Evolutionary conservation across 1,140 invertebrate species (phyloP).

Genomic region (Eufriesea mexicana): DNA sequence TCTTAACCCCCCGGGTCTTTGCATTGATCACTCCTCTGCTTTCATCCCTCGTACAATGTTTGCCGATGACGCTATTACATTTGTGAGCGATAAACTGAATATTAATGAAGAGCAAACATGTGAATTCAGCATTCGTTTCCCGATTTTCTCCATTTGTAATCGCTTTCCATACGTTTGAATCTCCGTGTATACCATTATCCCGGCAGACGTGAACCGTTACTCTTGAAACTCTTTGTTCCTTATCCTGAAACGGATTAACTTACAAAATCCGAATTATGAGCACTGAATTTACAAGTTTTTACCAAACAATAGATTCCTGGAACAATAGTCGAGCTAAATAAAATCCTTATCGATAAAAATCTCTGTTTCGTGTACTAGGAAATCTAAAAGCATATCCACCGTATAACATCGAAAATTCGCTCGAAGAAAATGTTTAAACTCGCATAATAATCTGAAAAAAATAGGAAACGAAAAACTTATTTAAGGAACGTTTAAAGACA

Average conservation of each 20-base stretch:
- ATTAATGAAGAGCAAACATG: constrained; percentile 5
- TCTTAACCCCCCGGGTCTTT: not conserved
- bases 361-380: no score
- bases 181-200: not conserved
- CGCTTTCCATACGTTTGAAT: not conserved
- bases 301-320: no score
- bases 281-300: no score
- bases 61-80: constrained; percentile 1
- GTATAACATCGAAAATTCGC: no score
- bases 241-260: not conserved
- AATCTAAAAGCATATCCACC: no score
- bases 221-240: not conserved
- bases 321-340: no score
- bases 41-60: constrained; percentile 11
- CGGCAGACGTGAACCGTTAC: not conserved
- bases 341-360: no score
- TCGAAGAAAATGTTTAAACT: no score
- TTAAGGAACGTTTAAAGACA: no score
- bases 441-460: no score
- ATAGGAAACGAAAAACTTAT: no score
- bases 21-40: not conserved
- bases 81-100: not conserved
- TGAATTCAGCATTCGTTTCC: not conserved
- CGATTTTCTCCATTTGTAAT: not conserved
- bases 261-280: no score